These are phyloP conservation scores for Osmoderma eremita DNA, from an alignment of 2,888 invertebrate genomes.

Conservation along the genomic window DNA sequence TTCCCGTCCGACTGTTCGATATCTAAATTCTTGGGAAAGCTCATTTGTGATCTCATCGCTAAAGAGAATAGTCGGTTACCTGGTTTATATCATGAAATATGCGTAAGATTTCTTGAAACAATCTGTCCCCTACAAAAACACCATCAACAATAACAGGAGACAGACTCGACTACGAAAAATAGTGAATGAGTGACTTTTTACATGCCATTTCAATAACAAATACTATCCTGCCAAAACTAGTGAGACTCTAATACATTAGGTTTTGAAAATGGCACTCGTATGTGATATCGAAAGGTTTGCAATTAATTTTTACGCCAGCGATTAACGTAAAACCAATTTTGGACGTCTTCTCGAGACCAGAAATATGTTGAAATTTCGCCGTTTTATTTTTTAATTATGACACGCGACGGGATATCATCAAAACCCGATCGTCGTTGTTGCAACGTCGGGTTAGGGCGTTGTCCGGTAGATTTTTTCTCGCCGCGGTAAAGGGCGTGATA, in stretches of 20 bases:
- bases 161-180: conserved; percentile 56
- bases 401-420: too few species aligned
- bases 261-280: conserved; percentile 64
- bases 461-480: conserved; percentile 13
- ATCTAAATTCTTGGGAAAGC: conserved; percentile 56
- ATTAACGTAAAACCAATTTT: conserved; percentile 46
- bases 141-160: conserved; percentile 57
- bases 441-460: conserved; percentile 41
- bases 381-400: too few species aligned
- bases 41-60: conserved; percentile 65
- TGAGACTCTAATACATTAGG: conserved; percentile 61
- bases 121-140: conserved; percentile 58
- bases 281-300: conserved; percentile 65
- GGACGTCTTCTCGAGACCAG: conserved; percentile 50
- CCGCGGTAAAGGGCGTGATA: neutral
- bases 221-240: conserved; percentile 60
- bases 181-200: conserved; percentile 64
- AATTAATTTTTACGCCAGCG: conserved; percentile 62
- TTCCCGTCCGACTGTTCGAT: conserved; percentile 55
- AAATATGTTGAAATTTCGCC: conserved; percentile 59
- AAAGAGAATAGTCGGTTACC: conserved; percentile 63
- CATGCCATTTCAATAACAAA: conserved; percentile 62
- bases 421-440: neutral
- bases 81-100: conserved; percentile 58
- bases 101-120: conserved; percentile 60